phyloP scores from a whole-genome alignment of 2,888 invertebrate genomes.

The Xestia sexstrigata region DNA sequence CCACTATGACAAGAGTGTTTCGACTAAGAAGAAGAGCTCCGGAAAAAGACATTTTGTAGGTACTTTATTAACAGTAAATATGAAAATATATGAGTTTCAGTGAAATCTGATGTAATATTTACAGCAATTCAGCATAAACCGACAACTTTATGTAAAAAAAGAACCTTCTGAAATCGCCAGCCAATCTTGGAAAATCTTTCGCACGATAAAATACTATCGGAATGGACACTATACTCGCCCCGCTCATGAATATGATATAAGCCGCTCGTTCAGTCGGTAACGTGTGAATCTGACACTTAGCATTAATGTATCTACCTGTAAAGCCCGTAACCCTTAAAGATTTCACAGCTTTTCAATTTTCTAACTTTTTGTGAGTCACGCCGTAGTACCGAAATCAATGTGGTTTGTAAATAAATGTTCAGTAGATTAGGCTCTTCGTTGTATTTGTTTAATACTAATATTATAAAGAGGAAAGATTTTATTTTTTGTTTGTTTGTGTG shows the following conservation, averaged over 20 bases:
- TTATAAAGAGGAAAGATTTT: too few relatives aligned
- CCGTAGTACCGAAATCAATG: conserved; percentile 17
- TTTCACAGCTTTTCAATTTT: conserved; percentile 46
- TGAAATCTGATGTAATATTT: neutral
- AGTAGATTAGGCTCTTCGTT: neutral
- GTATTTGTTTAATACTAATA: neutral
- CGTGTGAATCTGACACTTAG: conserved; percentile 57
- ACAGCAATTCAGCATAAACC: neutral
- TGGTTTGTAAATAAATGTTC: conserved; percentile 18
- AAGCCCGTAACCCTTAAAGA: conserved; percentile 41
- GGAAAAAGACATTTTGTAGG: too few relatives aligned
- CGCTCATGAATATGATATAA: conserved; percentile 57
- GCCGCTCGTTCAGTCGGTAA: conserved; percentile 26
- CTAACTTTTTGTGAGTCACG: conserved; percentile 25
- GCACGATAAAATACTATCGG: conserved; percentile 17
- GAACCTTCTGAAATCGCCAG: conserved; percentile 2
- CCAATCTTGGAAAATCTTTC: conserved; percentile 25
- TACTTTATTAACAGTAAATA: neutral
- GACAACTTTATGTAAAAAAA: neutral
- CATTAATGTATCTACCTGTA: conserved; percentile 45
- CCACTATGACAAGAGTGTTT: too few relatives aligned
- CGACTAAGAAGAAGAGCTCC: too few relatives aligned
- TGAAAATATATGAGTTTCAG: neutral
- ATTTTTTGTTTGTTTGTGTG: too few relatives aligned
- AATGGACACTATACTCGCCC: conserved; percentile 26